A percentile compares a stretch with the other conserved stretches of the same genome.
Evolutionary conservation across 1,140 invertebrate species (phyloP).

Genomic region (Caerostris darwini): DNA sequence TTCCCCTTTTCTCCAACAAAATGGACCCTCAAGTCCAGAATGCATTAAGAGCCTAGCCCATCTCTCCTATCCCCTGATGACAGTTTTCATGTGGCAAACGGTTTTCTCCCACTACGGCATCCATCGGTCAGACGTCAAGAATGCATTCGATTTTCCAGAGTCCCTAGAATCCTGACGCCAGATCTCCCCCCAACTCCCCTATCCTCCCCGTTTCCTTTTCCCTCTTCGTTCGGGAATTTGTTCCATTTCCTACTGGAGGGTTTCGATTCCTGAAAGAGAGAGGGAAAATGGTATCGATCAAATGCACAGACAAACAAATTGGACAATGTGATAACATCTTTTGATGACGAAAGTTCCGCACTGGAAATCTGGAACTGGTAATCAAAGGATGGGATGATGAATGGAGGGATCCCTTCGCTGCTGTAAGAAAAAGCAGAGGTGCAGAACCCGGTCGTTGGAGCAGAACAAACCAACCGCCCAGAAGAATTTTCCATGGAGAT

Average conservation of each 20-base stretch:
- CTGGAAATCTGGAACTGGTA: conserved; percentile 36
- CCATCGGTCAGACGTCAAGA: conserved; percentile 62
- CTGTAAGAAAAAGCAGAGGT: not conserved
- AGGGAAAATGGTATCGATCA: conserved; percentile 39
- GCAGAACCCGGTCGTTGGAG: not conserved
- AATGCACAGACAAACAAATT: conserved; percentile 54
- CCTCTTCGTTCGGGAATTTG: not conserved
- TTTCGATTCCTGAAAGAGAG: conserved; percentile 23
- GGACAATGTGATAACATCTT: conserved; percentile 56
- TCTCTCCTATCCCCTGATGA: conserved; percentile 25
- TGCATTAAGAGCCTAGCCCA: conserved; percentile 39
- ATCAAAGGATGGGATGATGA: conserved; percentile 28
- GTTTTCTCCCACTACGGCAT: not conserved
- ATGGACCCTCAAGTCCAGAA: conserved; percentile 23
- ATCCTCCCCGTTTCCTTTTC: not conserved
- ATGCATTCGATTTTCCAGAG: conserved; percentile 63
- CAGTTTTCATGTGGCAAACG: conserved; percentile 40
- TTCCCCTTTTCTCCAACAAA: not conserved
- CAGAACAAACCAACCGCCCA: not conserved
- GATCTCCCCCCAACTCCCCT: not conserved
- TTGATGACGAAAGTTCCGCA: conserved; percentile 49
- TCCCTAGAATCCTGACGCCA: conserved; percentile 53
- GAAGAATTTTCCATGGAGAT: not conserved
- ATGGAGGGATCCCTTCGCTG: not conserved
- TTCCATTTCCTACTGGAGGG: conserved; percentile 44